Evolutionary conservation across 1,140 invertebrate species (phyloP).

Genomic region (Calycopis cecrops): DNA sequence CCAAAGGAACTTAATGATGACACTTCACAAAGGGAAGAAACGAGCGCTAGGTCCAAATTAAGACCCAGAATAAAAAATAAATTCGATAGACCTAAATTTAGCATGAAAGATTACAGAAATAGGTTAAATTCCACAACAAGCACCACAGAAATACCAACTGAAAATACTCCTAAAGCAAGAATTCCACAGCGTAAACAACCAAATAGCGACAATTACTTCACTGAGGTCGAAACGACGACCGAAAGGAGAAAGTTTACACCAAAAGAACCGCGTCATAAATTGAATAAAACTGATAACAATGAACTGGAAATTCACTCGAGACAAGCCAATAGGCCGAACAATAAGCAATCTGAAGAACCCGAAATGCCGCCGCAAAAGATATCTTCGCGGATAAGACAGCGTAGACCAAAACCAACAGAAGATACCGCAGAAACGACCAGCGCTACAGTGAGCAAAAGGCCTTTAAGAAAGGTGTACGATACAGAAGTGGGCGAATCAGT

Average conservation of each 20-base stretch:
- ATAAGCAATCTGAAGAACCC: conserved; percentile 33
- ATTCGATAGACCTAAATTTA: conserved; percentile 75
- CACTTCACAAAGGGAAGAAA: conserved; percentile 43
- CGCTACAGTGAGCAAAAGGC: conserved; percentile 44
- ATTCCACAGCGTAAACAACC: conserved; percentile 61
- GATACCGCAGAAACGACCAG: conserved; percentile 47
- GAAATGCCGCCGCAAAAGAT: conserved; percentile 50
- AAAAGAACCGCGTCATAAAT: conserved; percentile 67
- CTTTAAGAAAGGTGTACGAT: conserved; percentile 54
- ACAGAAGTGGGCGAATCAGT: conserved; percentile 57
- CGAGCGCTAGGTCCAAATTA: conserved; percentile 37
- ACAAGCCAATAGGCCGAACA: conserved; percentile 42
- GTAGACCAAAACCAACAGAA: conserved; percentile 50
- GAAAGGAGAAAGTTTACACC: conserved; percentile 69
- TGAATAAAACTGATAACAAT: conserved; percentile 45
- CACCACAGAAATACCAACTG: conserved; percentile 63
- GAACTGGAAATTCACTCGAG: conserved; percentile 47
- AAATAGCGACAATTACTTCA: conserved; percentile 47
- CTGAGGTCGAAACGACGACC: conserved; percentile 56
- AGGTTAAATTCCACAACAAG: conserved; percentile 73
- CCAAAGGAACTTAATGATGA: conserved; percentile 38
- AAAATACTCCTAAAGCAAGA: conserved; percentile 57
- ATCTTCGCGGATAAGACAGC: conserved; percentile 53
- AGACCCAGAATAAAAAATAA: conserved; percentile 61
- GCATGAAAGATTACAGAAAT: conserved; percentile 77